Evolutionary conservation across 2,113 vertebrate species (phyloP), one percentile per base, ranked within the genome.

Genomic region (Periophthalmus modestus): DNA sequence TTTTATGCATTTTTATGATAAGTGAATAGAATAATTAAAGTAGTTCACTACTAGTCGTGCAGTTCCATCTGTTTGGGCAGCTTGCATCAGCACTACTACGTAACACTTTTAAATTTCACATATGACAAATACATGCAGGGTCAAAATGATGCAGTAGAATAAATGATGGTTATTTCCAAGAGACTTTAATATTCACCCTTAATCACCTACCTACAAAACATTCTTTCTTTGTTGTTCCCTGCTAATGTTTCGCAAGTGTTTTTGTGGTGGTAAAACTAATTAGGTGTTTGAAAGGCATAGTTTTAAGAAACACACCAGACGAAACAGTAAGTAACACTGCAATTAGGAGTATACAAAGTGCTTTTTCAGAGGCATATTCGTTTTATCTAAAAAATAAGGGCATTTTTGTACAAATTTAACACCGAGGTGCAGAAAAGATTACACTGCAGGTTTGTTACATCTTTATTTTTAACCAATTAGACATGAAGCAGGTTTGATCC

Each of bases 51-150:
- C 21, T 28, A 15, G 12, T n/a, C n/a, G n/a, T 16, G 3, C 16
- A 63, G 15, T 36, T 34, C 36, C 34, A 65, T 65, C 62, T 65
- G 62, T 65, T 65, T 65, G 34, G 18, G 34, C 62, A 65, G 28
- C 14, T 36, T 62, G 59, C 18, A 39, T 43, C 28, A 43, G 5
- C 62, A 65, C 62, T 34, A 12, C 24, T 59, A 16, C 59, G 6
- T 62, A 34, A 36, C 59, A 34, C 59, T 34, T n/a, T 62, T 34
- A 34, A 6, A 15, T 24, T 62, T 34, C 7, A 19, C 59, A 62
- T 34, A 21, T 3, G n/a, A 43, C 5, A 19, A 65, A n/a, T 13
- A 39, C 12, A 65, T 65, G 62, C 62, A 19, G 18, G n/a, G 34
- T 65, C 34, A 12, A 65, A 65, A n/a, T 24, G 5, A 23, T 59